Conservation (phyloP, 2,888 invertebrate species). For the Halocaridina rubra region DNA sequence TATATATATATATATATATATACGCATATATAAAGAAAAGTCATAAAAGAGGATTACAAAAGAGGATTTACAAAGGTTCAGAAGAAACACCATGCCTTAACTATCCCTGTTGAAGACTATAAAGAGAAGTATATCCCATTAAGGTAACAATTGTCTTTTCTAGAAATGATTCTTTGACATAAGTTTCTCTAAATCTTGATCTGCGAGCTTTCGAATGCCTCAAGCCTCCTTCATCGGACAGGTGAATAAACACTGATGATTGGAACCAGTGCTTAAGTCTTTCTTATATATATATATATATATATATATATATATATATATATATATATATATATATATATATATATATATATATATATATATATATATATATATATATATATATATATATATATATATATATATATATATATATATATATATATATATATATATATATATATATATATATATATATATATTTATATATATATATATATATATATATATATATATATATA, state of each 20-base stretch:
- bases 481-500: not conserved
- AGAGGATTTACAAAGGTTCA: too few relatives aligned
- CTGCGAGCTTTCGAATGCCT: not conserved
- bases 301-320: not conserved
- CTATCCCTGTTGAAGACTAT: too few relatives aligned
- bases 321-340: conserved; percentile 14
- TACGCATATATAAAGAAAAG: too few relatives aligned
- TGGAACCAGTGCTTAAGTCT: not conserved
- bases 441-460: not conserved
- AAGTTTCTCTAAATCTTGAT: too few relatives aligned
- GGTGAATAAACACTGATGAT: not conserved
- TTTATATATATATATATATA: not conserved
- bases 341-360: not conserved
- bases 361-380: not conserved
- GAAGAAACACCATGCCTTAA: too few relatives aligned
- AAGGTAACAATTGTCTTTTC: too few relatives aligned
- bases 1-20: too few relatives aligned
- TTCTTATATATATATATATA: not conserved
- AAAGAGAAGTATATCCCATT: too few relatives aligned
- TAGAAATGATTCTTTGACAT: too few relatives aligned
- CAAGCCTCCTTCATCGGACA: too few relatives aligned
- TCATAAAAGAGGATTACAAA: too few relatives aligned
- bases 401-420: not conserved
- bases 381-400: not conserved
- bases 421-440: not conserved